Conservation (phyloP, 2,888 invertebrate species). For the Caenorhabditis sp. region DNA sequence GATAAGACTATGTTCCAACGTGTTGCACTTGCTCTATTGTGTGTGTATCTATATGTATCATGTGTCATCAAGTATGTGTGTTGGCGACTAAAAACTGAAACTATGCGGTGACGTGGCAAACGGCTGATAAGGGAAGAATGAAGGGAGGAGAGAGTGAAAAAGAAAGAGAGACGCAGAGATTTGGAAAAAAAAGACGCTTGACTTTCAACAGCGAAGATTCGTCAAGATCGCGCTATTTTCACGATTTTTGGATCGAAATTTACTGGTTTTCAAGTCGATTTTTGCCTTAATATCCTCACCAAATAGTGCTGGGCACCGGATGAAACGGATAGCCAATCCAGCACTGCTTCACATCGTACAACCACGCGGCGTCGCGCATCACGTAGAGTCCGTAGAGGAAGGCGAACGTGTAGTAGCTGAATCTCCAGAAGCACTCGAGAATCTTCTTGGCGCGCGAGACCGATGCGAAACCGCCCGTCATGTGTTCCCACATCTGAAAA, state of each 20-base stretch:
- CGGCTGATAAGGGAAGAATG: neutral
- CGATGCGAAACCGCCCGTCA: conserved; percentile 78
- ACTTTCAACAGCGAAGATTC: no score
- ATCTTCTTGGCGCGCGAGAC: conserved; percentile 77
- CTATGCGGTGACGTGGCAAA: conserved; percentile 37
- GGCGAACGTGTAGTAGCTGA: conserved; percentile 75
- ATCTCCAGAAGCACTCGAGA: conserved; percentile 80
- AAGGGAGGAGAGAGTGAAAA: neutral
- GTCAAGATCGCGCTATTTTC: neutral
- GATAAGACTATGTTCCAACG: neutral
- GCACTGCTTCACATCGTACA: conserved; percentile 82
- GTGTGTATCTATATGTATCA: no score
- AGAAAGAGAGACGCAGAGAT: conserved; percentile 2
- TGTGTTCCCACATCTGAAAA: conserved; percentile 71
- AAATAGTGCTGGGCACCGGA: conserved; percentile 72
- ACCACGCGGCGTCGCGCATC: conserved; percentile 82
- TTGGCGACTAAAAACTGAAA: neutral
- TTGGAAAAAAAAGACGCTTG: neutral
- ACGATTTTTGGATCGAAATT: neutral
- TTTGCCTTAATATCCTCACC: conserved; percentile 61
- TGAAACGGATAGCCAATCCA: conserved; percentile 81
- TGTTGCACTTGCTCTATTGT: no score
- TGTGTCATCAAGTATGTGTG: neutral
- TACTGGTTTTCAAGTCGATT: neutral
- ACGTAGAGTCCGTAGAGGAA: conserved; percentile 78